Evolutionary conservation across 1,140 invertebrate species (phyloP).

Genomic region (Aphidius gifuensis): DNA sequence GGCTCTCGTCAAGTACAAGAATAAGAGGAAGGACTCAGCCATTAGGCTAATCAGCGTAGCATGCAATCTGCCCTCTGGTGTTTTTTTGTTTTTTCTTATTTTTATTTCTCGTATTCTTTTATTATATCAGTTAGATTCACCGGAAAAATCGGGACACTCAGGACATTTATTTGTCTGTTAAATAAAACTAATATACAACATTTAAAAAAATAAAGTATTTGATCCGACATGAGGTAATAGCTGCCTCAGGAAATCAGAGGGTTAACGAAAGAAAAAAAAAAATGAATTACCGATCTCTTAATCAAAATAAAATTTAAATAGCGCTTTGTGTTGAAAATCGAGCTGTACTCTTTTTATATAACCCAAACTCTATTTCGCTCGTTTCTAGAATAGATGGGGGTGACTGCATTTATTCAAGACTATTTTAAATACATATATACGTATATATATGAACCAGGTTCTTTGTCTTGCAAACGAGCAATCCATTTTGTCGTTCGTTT

Average conservation of each 20-base stretch:
- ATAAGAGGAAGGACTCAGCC: slow-evolving; percentile 45
- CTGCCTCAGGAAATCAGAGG: too few relatives aligned
- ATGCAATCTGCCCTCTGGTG: slow-evolving; percentile 31
- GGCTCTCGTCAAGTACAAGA: slow-evolving; percentile 48
- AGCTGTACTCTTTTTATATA: too few relatives aligned
- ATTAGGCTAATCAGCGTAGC: slow-evolving; percentile 53
- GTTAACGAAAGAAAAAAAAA: too few relatives aligned
- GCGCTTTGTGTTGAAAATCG: too few relatives aligned
- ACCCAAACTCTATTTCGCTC: neutral
- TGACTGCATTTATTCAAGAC: neutral
- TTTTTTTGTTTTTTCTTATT: slow-evolving; percentile 1
- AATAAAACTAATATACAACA: too few relatives aligned
- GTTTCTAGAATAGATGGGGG: too few relatives aligned
- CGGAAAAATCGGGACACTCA: too few relatives aligned
- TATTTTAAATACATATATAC: neutral
- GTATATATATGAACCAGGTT: neutral
- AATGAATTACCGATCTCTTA: too few relatives aligned
- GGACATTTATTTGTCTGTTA: too few relatives aligned
- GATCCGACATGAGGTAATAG: too few relatives aligned
- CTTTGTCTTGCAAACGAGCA: slow-evolving; percentile 50
- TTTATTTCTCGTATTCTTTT: slow-evolving; percentile 13
- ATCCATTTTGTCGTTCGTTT: slow-evolving; percentile 20
- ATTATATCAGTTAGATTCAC: slow-evolving; percentile 10
- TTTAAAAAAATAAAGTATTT: too few relatives aligned
- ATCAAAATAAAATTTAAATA: too few relatives aligned